These are phyloP conservation scores for Lysandra coridon DNA, from an alignment of 2,888 invertebrate species.

Conservation along the genomic window DNA sequence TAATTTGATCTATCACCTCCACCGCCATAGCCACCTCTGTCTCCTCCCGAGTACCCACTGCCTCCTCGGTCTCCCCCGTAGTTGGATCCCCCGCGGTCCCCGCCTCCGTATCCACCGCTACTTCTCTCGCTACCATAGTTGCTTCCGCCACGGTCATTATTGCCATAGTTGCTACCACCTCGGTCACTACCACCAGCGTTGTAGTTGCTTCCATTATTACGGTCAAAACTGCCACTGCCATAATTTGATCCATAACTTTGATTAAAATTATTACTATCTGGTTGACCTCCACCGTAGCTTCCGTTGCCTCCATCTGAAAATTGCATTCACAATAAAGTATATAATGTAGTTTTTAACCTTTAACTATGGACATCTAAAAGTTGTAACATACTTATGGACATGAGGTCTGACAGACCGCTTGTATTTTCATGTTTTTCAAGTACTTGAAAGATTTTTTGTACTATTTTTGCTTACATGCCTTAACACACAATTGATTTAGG, in stretches of 20 bases:
- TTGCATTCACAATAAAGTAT: not conserved
- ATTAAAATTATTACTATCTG: conserved; percentile 58
- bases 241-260: conserved; percentile 61
- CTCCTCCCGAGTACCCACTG: conserved; percentile 64
- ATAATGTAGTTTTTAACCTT: not conserved
- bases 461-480: too few species aligned
- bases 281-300: conserved; percentile 57
- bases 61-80: conserved; percentile 70
- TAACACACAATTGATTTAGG: too few species aligned
- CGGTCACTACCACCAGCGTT: conserved; percentile 64
- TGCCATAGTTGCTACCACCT: conserved; percentile 60
- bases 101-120: conserved; percentile 63
- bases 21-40: conserved; percentile 70
- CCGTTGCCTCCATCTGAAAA: conserved; percentile 51
- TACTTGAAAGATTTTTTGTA: too few species aligned
- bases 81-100: conserved; percentile 51
- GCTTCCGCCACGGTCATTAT: conserved; percentile 66
- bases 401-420: too few species aligned
- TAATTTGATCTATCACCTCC: conserved; percentile 70
- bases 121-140: conserved; percentile 60
- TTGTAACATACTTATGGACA: too few species aligned
- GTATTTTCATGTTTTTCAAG: too few species aligned
- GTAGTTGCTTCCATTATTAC: conserved; percentile 55
- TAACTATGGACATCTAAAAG: too few species aligned
- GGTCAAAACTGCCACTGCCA: conserved; percentile 57